Percentiles rank a stretch among this genome's conserved stretches.
Conservation (phyloP, 2,797 vertebrate genomes). For the Limosa lapponica region DNA sequence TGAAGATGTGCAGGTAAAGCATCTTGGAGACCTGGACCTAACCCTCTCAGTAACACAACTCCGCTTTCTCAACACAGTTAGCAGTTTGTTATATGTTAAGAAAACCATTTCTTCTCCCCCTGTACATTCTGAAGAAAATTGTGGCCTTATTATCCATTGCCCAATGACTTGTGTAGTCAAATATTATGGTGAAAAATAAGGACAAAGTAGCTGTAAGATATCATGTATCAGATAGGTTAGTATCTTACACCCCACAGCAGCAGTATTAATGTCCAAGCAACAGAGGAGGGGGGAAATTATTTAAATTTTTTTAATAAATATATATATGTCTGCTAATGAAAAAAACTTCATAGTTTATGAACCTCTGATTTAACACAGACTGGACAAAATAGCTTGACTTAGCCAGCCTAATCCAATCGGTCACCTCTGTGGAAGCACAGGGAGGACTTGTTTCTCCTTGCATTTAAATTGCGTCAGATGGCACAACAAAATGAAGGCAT, state of each 20-base stretch:
- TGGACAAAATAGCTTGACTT: not conserved
- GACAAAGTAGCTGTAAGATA: not conserved
- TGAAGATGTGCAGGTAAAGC: not conserved
- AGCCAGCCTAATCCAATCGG: not conserved
- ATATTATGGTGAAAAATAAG: not conserved
- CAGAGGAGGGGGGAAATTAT: not conserved
- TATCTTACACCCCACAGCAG: not conserved
- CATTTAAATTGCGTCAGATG: not conserved
- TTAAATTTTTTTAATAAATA: not conserved
- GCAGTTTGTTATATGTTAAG: not conserved
- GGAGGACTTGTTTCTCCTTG: not conserved
- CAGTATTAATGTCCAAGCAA: not conserved
- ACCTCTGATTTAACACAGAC: not conserved
- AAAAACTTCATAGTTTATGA: not conserved
- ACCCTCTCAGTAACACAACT: not conserved
- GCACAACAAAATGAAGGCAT: rapidly evolving
- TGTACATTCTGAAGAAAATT: not conserved
- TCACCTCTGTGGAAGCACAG: not conserved
- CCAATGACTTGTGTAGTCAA: not conserved
- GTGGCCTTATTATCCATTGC: not conserved
- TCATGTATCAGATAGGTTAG: not conserved
- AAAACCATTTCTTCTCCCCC: not conserved
- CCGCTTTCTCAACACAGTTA: not conserved
- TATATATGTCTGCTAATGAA: not conserved
- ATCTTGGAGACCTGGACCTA: not conserved